Evolutionary conservation across 2,888 invertebrate species (phyloP), one percentile per base, ranked within the genome.

Genomic region (Napeogenes sylphis): DNA sequence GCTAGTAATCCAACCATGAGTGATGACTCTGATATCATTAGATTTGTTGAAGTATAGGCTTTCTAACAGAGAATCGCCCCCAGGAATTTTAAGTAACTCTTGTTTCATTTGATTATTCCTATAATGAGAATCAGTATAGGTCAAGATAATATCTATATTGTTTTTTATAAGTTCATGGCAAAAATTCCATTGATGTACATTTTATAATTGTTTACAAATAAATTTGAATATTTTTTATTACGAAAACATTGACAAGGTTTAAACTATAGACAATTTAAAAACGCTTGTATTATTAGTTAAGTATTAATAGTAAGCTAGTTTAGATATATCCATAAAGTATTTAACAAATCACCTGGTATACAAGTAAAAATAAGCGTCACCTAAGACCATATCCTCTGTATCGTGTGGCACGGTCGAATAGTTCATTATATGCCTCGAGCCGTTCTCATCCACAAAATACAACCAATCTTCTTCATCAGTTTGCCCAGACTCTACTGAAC

Each of bases 1-100:
- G 57, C 77, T 76, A 0, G 91, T 87, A 58, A 87, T 74, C 92
- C 92, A 93, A 0, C 91, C 91, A 69, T 93, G 93, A 3, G 92
- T 91, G 13, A 92, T 63, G 13, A 91, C 83, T 76, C 88, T 91
- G 1, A 91, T 79, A 3, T 81, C 74, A 67, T 91, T 90, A 1
- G 81, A 80, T 2, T 73, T 69, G 70, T 92, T 83, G 63, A 91
- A 90, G 69, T 80, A 79, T 55, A 68, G 63, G 66, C 87, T 91
- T 33, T 71, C 69, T 33, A 85, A 70, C 6, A 61, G 45, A 35
- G 68, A 51, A 6, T 74, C 67, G n/a, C 74, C 69, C 56, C 72
- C 71, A 2, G 83, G 78, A 55, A 84, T 71, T 14, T 57, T 61
- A 30, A 90, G 66, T 30, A 70, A 63, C 74, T 90, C 90, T 4